These are phyloP conservation scores for Scelioninae gen. 2 DNA, from an alignment of 2,888 invertebrate species.

Conservation along the genomic window DNA sequence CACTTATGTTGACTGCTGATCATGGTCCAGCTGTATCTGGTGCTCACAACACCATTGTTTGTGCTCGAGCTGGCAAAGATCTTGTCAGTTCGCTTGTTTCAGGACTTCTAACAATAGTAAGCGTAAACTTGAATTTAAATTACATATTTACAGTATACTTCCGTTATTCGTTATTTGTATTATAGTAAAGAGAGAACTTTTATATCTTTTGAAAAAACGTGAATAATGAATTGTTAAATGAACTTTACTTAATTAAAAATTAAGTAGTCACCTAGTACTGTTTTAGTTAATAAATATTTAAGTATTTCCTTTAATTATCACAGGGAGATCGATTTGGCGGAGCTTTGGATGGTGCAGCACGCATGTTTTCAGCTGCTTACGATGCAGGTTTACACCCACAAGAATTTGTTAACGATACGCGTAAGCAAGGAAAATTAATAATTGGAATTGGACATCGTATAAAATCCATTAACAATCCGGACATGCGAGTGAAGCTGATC, in stretches of 20 bases:
- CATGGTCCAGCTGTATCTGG: conserved; percentile 99
- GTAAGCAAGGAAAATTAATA: conserved; percentile 97
- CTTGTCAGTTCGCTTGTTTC: conserved; percentile 96
- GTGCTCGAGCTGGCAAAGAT: conserved; percentile 97
- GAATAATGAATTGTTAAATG: too few species aligned
- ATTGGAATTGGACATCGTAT: conserved; percentile 99
- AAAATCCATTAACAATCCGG: conserved; percentile 97
- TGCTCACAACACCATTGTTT: conserved; percentile 99
- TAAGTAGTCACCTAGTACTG: too few species aligned
- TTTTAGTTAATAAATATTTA: too few species aligned
- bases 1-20: conserved; percentile 98
- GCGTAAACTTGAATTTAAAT: too few species aligned
- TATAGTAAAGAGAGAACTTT: too few species aligned
- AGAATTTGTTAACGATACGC: conserved; percentile 98
- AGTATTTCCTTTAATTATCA: conserved; percentile 35
- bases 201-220: too few species aligned
- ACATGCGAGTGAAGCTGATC: conserved; percentile 97
- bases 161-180: too few species aligned
- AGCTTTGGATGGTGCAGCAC: conserved; percentile 97
- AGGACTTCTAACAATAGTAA: conserved; percentile 96
- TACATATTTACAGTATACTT: too few species aligned
- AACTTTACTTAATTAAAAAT: too few species aligned
- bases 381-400: conserved; percentile 95
- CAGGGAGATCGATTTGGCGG: conserved; percentile 99
- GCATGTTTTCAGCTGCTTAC: conserved; percentile 97